Percentiles rank a stretch among this genome's conserved stretches.
Conservation (phyloP, 2,888 invertebrate genomes). For the Eustalomyia histrio region DNA sequence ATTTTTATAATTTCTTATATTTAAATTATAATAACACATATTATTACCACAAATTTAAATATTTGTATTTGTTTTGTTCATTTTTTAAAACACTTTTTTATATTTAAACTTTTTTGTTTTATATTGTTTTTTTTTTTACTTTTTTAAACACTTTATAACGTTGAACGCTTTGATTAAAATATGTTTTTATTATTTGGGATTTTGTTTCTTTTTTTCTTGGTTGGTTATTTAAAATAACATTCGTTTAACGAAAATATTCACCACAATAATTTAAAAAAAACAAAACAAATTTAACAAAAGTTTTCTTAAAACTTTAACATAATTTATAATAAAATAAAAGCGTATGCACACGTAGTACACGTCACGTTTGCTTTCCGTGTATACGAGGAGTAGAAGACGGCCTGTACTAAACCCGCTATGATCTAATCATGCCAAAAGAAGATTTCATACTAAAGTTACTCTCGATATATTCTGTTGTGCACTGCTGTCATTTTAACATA, state of each 20-base stretch:
- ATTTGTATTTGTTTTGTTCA: constrained; percentile 17
- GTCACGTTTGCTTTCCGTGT: constrained; percentile 51
- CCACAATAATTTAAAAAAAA: constrained; percentile 23
- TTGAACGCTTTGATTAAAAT: background rate
- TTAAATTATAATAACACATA: constrained; percentile 8
- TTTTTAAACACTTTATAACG: constrained; percentile 2
- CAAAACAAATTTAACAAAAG: background rate
- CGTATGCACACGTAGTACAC: constrained; percentile 49
- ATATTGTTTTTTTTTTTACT: background rate
- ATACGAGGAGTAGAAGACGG: background rate
- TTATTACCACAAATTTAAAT: constrained; percentile 35
- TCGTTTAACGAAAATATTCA: constrained; percentile 46
- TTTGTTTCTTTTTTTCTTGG: background rate
- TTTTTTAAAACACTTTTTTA: background rate
- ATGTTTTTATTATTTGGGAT: constrained; percentile 6
- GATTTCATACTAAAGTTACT: constrained; percentile 73
- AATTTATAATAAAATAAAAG: constrained; percentile 21
- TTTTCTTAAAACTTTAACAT: constrained; percentile 32
- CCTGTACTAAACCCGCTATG: constrained; percentile 62
- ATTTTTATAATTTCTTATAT: background rate
- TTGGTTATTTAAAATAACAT: constrained; percentile 35
- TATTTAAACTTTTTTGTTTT: constrained; percentile 15
- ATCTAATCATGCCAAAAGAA: constrained; percentile 74
- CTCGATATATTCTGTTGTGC: constrained; percentile 38
- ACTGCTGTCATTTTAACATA: constrained; percentile 44